Conservation (phyloP, 2,797 vertebrate genomes). For the Sciurus carolinensis region DNA sequence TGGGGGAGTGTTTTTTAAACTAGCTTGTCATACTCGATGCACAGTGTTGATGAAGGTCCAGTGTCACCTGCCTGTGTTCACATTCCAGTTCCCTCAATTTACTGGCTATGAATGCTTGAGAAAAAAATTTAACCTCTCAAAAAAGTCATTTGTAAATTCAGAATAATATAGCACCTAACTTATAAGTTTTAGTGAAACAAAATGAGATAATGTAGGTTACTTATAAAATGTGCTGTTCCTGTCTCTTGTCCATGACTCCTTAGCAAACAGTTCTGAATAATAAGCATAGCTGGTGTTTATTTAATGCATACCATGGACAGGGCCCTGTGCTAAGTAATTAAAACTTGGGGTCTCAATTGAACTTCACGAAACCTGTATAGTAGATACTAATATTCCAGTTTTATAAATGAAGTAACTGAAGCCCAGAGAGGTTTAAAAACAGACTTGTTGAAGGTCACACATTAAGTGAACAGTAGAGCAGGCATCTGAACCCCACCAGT, state of each 20-base stretch:
- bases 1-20: neutral
- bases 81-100: neutral
- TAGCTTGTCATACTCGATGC: neutral
- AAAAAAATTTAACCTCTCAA: neutral
- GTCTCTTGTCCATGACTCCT: neutral
- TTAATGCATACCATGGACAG: neutral
- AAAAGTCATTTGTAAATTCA: neutral
- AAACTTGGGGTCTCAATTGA: neutral
- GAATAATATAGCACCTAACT: neutral
- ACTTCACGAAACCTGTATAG: neutral
- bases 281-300: neutral
- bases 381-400: neutral
- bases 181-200: neutral
- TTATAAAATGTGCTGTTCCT: neutral
- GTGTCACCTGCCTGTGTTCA: neutral
- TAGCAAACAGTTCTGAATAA: neutral
- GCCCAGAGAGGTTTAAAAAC: neutral
- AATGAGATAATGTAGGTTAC: neutral
- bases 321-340: neutral
- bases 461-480: neutral
- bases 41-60: neutral
- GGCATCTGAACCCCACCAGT: neutral
- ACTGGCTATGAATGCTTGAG: neutral
- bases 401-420: slow-evolving; percentile 49
- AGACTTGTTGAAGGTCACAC: neutral